Percentiles rank a stretch among this genome's conserved stretches.
These are phyloP conservation scores for Typhlomys cinereus DNA, from an alignment of 2,113 vertebrate genomes.

Conservation along the genomic window DNA sequence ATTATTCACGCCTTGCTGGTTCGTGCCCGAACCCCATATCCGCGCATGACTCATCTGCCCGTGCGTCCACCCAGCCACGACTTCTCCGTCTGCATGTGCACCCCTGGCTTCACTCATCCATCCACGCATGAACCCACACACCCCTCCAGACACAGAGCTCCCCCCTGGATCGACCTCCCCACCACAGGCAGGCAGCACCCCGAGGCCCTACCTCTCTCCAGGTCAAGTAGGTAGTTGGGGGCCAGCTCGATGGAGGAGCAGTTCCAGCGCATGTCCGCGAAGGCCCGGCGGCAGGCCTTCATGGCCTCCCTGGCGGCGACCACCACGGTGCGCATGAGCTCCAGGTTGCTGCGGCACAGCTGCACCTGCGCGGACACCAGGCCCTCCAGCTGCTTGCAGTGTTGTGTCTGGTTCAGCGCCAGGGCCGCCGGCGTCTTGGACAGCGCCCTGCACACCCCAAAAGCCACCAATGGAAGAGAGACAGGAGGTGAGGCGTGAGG, in stretches of 20 bases:
- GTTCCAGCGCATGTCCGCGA: slow-evolving; percentile 98
- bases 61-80: not conserved
- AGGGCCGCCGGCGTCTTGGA: slow-evolving; percentile 90
- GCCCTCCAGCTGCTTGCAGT: slow-evolving; percentile 96
- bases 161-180: not conserved
- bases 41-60: not conserved
- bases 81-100: slow-evolving; percentile 21
- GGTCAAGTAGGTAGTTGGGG: slow-evolving; percentile 93
- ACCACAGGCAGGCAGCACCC: not conserved
- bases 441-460: slow-evolving; percentile 86
- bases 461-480: not conserved
- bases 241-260: slow-evolving; percentile 96
- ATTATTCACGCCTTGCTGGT: not conserved
- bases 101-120: not conserved
- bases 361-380: slow-evolving; percentile 96
- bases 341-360: slow-evolving; percentile 97
- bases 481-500: not conserved
- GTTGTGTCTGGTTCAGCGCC: slow-evolving; percentile 95
- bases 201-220: slow-evolving; percentile 94
- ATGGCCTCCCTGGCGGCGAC: slow-evolving; percentile 94
- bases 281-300: slow-evolving; percentile 96
- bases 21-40: not conserved
- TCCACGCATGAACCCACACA: slow-evolving; percentile 21
- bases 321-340: slow-evolving; percentile 97
- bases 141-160: slow-evolving; percentile 31